These are phyloP conservation scores for Baryphthengus martii DNA, from an alignment of 2,113 vertebrate genomes.

Conservation along the genomic window DNA sequence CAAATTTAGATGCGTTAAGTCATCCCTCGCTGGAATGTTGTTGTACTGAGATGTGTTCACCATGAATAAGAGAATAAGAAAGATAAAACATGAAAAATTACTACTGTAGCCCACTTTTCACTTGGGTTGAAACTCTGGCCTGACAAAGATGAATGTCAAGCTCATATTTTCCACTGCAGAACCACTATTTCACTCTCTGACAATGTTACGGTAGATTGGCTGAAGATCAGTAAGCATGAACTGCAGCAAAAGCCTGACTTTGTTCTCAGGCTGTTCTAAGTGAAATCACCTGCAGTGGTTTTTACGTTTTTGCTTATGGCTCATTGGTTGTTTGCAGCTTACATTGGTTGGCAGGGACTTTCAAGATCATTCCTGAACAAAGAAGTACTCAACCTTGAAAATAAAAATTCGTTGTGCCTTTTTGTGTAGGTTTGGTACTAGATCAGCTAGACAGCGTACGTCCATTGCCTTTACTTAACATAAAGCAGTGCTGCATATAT, in stretches of 20 bases:
- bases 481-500: not conserved
- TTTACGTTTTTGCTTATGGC: not conserved
- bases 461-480: not conserved
- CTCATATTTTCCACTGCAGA: not conserved
- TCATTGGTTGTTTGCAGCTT: not conserved
- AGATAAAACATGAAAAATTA: not conserved
- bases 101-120: not conserved
- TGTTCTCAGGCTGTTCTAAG: not conserved
- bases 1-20: not conserved
- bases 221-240: fast-evolving
- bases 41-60: not conserved
- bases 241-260: not conserved
- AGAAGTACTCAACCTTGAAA: not conserved
- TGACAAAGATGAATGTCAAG: not conserved
- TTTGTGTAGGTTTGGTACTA: not conserved
- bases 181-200: not conserved
- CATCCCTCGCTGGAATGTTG: not conserved
- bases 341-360: not conserved
- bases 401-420: not conserved
- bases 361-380: not conserved
- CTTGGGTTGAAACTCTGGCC: not conserved
- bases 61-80: fast-evolving
- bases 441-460: not conserved
- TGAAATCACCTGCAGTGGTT: not conserved
- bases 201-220: fast-evolving